These are phyloP conservation scores for Phaethon lepturus DNA, from an alignment of 2,113 vertebrate genomes.

Conservation along the genomic window DNA sequence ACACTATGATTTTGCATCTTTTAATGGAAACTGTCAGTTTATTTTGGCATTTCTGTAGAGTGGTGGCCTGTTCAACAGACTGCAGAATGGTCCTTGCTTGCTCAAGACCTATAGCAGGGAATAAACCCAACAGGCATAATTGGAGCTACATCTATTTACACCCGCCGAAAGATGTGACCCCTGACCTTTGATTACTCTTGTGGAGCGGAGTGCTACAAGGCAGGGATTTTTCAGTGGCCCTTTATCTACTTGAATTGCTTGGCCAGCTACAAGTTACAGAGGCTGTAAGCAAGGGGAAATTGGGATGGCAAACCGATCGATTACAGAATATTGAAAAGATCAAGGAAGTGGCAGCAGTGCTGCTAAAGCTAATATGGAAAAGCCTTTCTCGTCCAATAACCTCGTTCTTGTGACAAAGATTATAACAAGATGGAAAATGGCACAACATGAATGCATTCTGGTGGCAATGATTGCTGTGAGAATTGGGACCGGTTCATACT, in stretches of 20 bases:
- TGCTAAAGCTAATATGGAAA: background rate
- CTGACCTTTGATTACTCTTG: background rate
- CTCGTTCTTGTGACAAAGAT: slow-evolving; percentile 12
- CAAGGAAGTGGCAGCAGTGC: background rate
- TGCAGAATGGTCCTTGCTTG: background rate
- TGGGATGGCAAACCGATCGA: slow-evolving; percentile 16
- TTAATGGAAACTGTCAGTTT: background rate
- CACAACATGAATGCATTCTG: slow-evolving; percentile 20
- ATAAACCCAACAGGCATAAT: background rate
- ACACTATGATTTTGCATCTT: background rate
- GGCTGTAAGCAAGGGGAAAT: slow-evolving; percentile 24
- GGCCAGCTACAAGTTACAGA: background rate
- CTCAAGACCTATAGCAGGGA: background rate
- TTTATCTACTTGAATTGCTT: background rate
- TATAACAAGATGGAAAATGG: slow-evolving; percentile 50
- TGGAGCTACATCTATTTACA: background rate
- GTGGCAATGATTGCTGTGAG: slow-evolving; percentile 42
- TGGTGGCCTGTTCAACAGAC: background rate
- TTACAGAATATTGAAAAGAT: slow-evolving; percentile 38
- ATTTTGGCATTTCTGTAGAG: background rate
- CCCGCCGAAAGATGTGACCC: background rate
- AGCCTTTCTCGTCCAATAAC: background rate
- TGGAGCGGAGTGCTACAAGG: background rate
- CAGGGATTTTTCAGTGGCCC: background rate
- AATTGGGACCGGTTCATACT: slow-evolving; percentile 42